Percentiles rank a stretch among this genome's conserved stretches.
Conservation (phyloP, 1,140 invertebrate genomes). For the Palaemon carinicauda region DNA sequence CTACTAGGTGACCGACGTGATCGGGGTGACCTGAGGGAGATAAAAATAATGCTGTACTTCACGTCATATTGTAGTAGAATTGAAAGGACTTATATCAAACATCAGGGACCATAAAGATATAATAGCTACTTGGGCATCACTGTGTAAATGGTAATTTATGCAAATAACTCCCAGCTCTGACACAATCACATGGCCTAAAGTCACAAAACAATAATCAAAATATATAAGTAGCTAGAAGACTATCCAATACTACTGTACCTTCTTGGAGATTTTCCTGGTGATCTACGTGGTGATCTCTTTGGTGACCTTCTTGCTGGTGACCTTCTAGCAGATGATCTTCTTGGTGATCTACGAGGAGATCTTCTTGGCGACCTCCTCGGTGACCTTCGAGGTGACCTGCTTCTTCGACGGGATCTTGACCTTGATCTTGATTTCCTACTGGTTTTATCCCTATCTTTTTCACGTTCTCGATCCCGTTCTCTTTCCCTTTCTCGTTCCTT, state of each 20-base stretch:
- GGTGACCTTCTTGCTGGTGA: background rate
- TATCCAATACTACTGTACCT: background rate
- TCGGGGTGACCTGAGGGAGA: background rate
- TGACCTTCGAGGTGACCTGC: conserved; percentile 35
- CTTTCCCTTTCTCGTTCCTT: conserved; percentile 31
- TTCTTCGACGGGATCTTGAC: conserved; percentile 43
- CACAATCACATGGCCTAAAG: too few relatives aligned
- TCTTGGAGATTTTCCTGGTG: conserved; percentile 37
- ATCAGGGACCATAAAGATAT: too few relatives aligned
- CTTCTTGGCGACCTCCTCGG: conserved; percentile 27
- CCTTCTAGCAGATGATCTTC: background rate
- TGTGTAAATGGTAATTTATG: too few relatives aligned
- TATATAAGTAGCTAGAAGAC: background rate
- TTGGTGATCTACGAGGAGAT: conserved; percentile 29
- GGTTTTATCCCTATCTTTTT: background rate
- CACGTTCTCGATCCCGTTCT: background rate
- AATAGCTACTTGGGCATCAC: too few relatives aligned
- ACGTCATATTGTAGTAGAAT: background rate
- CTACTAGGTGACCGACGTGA: conserved; percentile 32
- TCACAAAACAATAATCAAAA: too few relatives aligned
- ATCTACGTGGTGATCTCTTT: conserved; percentile 38
- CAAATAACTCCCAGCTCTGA: too few relatives aligned
- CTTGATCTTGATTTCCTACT: conserved; percentile 17
- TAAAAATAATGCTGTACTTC: background rate
- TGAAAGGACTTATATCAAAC: too few relatives aligned